These are phyloP conservation scores for Merops nubicus DNA, from an alignment of 2,113 vertebrate species.

Conservation along the genomic window DNA sequence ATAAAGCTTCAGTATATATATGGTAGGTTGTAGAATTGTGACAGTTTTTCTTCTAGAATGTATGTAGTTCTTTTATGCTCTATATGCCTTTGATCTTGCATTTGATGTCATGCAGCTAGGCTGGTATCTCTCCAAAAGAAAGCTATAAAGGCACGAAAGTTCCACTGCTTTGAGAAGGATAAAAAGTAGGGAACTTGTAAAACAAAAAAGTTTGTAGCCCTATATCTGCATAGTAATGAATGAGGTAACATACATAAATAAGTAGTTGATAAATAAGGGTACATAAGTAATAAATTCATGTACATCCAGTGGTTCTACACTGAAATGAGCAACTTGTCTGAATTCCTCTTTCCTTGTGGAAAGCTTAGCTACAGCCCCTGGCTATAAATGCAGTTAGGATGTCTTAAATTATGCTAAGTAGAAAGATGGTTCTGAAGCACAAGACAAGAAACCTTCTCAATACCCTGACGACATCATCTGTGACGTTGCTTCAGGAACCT, in stretches of 20 bases:
- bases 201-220: not conserved
- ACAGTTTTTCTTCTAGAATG: not conserved
- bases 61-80: not conserved
- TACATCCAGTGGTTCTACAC: not conserved
- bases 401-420: not conserved
- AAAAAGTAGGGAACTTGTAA: not conserved
- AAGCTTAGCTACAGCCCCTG: not conserved
- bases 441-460: not conserved
- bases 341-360: not conserved
- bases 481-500: not conserved
- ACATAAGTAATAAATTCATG: not conserved
- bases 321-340: not conserved
- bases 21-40: not conserved
- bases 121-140: not conserved
- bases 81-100: not conserved
- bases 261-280: not conserved
- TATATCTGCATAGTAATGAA: not conserved
- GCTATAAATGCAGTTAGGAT: not conserved
- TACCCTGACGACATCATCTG: rapidly evolving
- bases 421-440: not conserved
- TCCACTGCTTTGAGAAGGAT: not conserved
- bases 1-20: not conserved
- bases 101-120: not conserved
- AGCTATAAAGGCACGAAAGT: not conserved
- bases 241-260: not conserved